phyloP scores from a whole-genome alignment of 2,888 invertebrate species.

The Zootermopsis nevadensis region DNA sequence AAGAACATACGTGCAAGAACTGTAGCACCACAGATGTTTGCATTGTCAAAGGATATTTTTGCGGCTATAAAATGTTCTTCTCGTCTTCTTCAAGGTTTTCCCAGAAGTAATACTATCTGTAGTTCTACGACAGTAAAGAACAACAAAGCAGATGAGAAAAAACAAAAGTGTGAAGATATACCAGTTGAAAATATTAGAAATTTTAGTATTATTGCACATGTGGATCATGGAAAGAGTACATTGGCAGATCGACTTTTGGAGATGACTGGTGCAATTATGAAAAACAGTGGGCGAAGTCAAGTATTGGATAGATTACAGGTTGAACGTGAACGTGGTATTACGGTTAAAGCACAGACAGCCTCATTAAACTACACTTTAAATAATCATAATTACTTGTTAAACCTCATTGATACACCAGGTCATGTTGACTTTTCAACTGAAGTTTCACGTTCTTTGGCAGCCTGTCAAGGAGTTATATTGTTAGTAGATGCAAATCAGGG shows the following conservation, averaged over 20 bases:
- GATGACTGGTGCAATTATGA: slow-evolving; percentile 83
- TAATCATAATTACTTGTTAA: slow-evolving; percentile 81
- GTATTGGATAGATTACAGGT: slow-evolving; percentile 84
- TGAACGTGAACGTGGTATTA: slow-evolving; percentile 96
- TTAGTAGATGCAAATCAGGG: slow-evolving; percentile 97
- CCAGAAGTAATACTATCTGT: too few species aligned
- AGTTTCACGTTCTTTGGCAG: slow-evolving; percentile 87
- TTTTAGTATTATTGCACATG: slow-evolving; percentile 98
- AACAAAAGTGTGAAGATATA: background rate
- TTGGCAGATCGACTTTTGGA: slow-evolving; percentile 95
- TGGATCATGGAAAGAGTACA: slow-evolving; percentile 99
- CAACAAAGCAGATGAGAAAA: background rate
- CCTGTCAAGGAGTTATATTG: slow-evolving; percentile 94
- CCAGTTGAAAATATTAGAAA: slow-evolving; percentile 77
- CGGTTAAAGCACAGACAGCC: slow-evolving; percentile 97
- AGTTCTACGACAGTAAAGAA: background rate
- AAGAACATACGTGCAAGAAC: too few species aligned
- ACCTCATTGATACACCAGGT: slow-evolving; percentile 97
- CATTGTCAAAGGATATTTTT: background rate
- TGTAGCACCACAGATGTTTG: background rate
- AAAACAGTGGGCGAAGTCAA: slow-evolving; percentile 74
- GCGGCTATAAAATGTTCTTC: background rate
- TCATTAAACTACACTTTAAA: slow-evolving; percentile 81
- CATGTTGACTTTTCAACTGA: slow-evolving; percentile 98
- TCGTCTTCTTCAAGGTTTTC: too few species aligned